These are phyloP conservation scores for Oithona nana DNA, from an alignment of 2,888 invertebrate species.

Conservation along the genomic window DNA sequence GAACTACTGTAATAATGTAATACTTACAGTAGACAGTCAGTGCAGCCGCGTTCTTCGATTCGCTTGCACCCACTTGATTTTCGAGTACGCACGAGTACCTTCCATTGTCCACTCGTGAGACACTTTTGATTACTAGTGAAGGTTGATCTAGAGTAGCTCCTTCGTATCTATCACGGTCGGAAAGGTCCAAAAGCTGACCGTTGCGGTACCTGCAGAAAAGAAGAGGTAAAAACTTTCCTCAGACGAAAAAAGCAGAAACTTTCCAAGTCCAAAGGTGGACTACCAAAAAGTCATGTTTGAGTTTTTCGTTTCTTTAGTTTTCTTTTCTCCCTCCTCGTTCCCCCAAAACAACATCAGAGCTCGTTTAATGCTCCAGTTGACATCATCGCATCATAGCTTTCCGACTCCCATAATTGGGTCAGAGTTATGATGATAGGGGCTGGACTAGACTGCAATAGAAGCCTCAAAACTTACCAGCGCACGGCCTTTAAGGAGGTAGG, in stretches of 20 bases:
- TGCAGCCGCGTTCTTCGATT: slow-evolving; percentile 46
- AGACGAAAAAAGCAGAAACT: too few species aligned
- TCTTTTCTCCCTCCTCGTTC: neutral
- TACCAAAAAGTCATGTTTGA: too few species aligned
- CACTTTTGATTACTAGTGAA: slow-evolving; percentile 52
- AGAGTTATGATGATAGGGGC: neutral
- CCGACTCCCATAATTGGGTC: too few species aligned
- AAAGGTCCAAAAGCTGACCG: slow-evolving; percentile 23
- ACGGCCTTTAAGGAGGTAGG: slow-evolving; percentile 55
- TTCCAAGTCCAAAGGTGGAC: too few species aligned
- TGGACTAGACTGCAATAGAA: neutral
- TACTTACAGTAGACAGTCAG: slow-evolving; percentile 42
- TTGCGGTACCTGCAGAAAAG: slow-evolving; percentile 25
- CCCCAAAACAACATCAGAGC: neutral
- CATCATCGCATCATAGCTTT: neutral
- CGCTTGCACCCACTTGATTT: slow-evolving; percentile 56
- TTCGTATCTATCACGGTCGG: slow-evolving; percentile 40
- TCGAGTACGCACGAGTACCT: slow-evolving; percentile 60
- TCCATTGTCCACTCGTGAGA: slow-evolving; percentile 57
- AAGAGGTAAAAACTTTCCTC: neutral
- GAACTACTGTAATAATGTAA: neutral
- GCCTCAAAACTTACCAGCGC: slow-evolving; percentile 48
- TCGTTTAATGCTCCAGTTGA: neutral
- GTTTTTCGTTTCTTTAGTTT: too few species aligned
- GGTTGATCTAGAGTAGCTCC: slow-evolving; percentile 56